Evolutionary conservation across 2,888 invertebrate species (phyloP).

Genomic region (Eristalis tenax): DNA sequence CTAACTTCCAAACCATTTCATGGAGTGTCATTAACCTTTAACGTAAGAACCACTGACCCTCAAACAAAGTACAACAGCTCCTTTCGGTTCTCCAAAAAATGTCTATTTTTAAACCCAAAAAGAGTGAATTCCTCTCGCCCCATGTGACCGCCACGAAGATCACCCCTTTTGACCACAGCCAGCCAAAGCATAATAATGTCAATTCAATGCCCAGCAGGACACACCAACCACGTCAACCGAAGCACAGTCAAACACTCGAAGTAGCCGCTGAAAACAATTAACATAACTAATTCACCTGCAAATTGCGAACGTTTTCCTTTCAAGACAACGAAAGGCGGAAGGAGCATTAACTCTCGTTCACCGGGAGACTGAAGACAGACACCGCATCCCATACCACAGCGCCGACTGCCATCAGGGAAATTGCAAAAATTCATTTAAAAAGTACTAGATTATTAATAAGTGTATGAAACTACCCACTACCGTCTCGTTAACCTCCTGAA

Average conservation of each 20-base stretch:
- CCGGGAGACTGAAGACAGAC: background rate
- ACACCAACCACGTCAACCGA: background rate
- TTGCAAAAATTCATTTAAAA: constrained; percentile 20
- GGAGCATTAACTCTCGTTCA: background rate
- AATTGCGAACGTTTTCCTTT: background rate
- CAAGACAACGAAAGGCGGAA: background rate
- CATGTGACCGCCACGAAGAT: background rate
- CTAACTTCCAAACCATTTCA: no score
- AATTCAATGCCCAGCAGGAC: background rate
- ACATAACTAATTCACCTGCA: background rate
- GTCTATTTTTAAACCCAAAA: background rate
- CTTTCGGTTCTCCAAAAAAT: no score
- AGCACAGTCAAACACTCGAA: background rate
- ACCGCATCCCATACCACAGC: background rate
- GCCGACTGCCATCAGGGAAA: background rate
- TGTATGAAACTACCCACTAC: constrained; percentile 6
- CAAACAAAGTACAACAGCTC: no score
- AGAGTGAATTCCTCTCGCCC: background rate
- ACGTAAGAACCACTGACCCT: no score
- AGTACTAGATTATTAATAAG: constrained; percentile 31
- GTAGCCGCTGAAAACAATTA: background rate
- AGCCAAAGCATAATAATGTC: no score
- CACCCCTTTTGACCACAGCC: background rate
- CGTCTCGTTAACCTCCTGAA: background rate
- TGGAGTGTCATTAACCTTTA: no score